phyloP scores from a whole-genome alignment of 2,113 vertebrate species.

The Hippocampus zosterae region DNA sequence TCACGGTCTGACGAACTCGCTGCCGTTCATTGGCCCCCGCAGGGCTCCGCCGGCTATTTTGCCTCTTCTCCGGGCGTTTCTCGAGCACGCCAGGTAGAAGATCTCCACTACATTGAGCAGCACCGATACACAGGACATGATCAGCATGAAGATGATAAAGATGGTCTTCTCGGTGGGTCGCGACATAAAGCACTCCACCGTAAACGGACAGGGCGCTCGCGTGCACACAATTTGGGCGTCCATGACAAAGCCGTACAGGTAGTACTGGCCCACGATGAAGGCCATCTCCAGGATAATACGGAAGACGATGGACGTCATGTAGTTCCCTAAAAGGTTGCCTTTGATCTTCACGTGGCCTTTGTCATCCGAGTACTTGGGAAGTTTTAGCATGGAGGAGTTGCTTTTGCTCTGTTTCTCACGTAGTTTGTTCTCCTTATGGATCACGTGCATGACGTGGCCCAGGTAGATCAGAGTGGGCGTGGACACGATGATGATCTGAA shows the following conservation, averaged over 20 bases:
- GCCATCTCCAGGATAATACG: slow-evolving; percentile 85
- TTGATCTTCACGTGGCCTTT: slow-evolving; percentile 79
- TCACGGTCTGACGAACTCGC: background rate
- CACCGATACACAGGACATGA: slow-evolving; percentile 81
- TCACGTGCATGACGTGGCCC: slow-evolving; percentile 85
- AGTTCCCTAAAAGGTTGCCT: slow-evolving; percentile 85
- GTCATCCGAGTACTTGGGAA: slow-evolving; percentile 73
- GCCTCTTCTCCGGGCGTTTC: slow-evolving; percentile 9
- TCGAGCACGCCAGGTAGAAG: slow-evolving; percentile 76
- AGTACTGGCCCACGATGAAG: slow-evolving; percentile 91
- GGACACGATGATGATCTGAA: slow-evolving; percentile 93
- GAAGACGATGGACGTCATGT: slow-evolving; percentile 84
- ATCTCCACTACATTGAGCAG: slow-evolving; percentile 88
- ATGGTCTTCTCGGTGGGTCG: slow-evolving; percentile 94
- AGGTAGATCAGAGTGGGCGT: slow-evolving; percentile 89
- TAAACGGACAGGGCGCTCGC: slow-evolving; percentile 85
- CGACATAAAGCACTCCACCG: slow-evolving; percentile 94
- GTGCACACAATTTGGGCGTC: slow-evolving; percentile 80
- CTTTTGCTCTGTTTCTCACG: slow-evolving; percentile 24
- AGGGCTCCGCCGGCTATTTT: slow-evolving; percentile 24
- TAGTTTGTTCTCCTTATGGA: slow-evolving; percentile 86
- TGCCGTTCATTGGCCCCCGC: slow-evolving; percentile 6
- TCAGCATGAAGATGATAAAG: slow-evolving; percentile 84
- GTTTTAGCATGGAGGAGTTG: slow-evolving; percentile 41
- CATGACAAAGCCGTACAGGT: slow-evolving; percentile 88